phyloP scores from a whole-genome alignment of 2,113 vertebrate genomes.

The Copsychus sechellarum region DNA sequence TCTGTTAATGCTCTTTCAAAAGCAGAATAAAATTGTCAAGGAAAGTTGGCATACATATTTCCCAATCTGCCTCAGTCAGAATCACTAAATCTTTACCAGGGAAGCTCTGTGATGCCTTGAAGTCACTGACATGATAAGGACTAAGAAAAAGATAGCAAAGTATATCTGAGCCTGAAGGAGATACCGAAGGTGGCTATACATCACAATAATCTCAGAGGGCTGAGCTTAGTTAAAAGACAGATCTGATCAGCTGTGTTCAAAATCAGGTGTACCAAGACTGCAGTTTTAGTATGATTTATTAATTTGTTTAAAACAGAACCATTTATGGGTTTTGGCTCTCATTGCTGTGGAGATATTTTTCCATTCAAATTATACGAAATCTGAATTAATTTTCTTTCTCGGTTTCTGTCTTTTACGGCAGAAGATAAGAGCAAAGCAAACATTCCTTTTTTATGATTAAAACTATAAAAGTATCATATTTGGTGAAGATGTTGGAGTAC shows the following conservation, averaged over 20 bases:
- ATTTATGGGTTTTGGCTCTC: not conserved
- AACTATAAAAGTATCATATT: not conserved
- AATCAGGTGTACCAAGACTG: not conserved
- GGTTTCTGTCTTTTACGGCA: not conserved
- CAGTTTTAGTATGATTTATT: not conserved
- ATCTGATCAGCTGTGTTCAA: not conserved
- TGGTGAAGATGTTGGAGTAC: not conserved
- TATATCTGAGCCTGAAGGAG: not conserved
- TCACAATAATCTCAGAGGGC: not conserved
- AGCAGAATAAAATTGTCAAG: not conserved
- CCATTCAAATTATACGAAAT: not conserved
- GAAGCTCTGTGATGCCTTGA: not conserved
- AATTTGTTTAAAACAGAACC: not conserved
- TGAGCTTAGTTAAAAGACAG: not conserved
- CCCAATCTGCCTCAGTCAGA: not conserved
- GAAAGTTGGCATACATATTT: not conserved
- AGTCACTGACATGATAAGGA: fast-evolving
- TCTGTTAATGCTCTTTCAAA: not conserved
- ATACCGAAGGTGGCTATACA: not conserved
- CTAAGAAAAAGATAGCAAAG: not conserved
- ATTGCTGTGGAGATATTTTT: not conserved
- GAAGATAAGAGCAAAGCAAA: not conserved
- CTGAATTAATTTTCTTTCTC: not conserved
- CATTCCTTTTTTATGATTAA: not conserved
- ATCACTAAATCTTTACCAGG: not conserved